These are phyloP conservation scores for Tethya wilhelma DNA, from an alignment of 37 sponge, comb jelly and placozoan species.

Conservation along the genomic window DNA sequence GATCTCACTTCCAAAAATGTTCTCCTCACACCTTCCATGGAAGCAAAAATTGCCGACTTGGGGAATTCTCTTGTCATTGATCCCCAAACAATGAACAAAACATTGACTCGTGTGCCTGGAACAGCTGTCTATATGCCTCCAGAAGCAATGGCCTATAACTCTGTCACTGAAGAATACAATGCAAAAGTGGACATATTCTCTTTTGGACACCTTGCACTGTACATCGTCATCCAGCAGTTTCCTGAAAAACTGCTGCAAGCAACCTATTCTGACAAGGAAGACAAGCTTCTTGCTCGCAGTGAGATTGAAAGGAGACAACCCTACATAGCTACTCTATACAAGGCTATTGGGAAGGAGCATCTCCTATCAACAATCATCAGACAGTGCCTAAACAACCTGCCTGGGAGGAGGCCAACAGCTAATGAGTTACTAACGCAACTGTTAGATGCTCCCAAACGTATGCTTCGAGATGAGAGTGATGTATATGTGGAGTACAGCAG, in stretches of 20 bases:
- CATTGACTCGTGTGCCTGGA: slow-evolving; percentile 11
- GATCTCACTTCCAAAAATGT: too few relatives aligned
- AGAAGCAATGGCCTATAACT: slow-evolving; percentile 1
- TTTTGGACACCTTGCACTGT: slow-evolving; percentile 28
- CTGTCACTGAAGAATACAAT: neutral
- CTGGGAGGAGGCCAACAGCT: neutral
- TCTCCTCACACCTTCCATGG: too few relatives aligned
- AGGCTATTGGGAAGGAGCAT: neutral
- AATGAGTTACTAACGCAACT: too few relatives aligned
- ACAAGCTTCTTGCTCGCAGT: neutral
- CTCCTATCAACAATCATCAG: neutral
- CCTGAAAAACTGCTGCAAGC: slow-evolving; percentile 7
- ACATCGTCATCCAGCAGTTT: neutral
- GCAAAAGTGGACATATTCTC: slow-evolving; percentile 25
- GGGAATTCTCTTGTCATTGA: slow-evolving; percentile 24
- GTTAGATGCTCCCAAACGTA: too few relatives aligned
- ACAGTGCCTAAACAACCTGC: slow-evolving; percentile 8
- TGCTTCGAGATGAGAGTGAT: too few relatives aligned
- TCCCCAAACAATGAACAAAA: neutral
- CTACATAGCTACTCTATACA: slow-evolving; percentile 8
- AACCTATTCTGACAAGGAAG: neutral
- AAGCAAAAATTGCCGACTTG: too few relatives aligned
- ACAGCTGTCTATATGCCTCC: slow-evolving; percentile 32
- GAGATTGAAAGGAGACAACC: slow-evolving; percentile 16
- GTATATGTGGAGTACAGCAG: too few relatives aligned